Conservation (phyloP, 2,888 invertebrate genomes). For the Bellardia bayeri region DNA sequence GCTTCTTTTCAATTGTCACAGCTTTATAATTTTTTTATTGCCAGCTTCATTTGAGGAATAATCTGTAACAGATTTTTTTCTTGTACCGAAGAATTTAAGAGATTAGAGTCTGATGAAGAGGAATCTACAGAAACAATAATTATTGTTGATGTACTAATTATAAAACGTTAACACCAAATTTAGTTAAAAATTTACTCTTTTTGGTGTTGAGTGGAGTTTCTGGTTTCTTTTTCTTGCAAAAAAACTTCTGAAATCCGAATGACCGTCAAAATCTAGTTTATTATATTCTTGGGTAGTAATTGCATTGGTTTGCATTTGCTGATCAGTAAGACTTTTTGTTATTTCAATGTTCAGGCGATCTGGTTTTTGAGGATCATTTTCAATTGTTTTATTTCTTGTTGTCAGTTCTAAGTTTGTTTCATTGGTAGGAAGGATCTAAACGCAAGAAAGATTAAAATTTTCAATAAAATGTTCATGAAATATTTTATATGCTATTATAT, state of each 20-base stretch:
- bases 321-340: not conserved
- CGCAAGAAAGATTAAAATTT: not conserved
- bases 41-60: slow-evolving; percentile 67
- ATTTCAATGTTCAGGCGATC: not conserved
- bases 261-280: slow-evolving; percentile 2
- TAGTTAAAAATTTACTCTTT: slow-evolving; percentile 36
- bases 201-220: not conserved
- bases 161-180: not conserved
- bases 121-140: slow-evolving; percentile 50
- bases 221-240: slow-evolving; percentile 44
- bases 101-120: slow-evolving; percentile 78
- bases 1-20: slow-evolving; percentile 36
- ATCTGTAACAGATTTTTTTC: slow-evolving; percentile 58
- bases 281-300: slow-evolving; percentile 4
- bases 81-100: slow-evolving; percentile 65
- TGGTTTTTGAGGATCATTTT: not conserved
- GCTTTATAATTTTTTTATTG: slow-evolving; percentile 54
- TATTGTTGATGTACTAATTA: too few relatives aligned
- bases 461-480: not conserved
- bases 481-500: not conserved
- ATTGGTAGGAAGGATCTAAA: not conserved
- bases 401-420: not conserved
- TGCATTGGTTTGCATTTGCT: not conserved
- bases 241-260: slow-evolving; percentile 11
- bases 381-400: not conserved